phyloP scores from a whole-genome alignment of 2,113 vertebrate genomes.

The Petaurus breviceps region DNA sequence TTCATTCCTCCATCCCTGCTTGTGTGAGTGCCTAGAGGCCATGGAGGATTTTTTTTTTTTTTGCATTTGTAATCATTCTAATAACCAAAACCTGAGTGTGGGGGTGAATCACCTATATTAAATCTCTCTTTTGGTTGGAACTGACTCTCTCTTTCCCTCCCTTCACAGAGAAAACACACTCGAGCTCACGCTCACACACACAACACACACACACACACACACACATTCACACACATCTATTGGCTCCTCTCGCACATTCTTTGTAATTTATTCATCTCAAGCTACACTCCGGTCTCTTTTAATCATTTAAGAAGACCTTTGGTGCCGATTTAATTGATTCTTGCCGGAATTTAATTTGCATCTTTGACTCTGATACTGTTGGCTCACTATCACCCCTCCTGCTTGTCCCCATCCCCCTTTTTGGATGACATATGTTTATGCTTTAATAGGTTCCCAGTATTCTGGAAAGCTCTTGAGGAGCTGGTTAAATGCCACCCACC shows the following conservation, averaged over 20 bases:
- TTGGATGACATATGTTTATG: slow-evolving; percentile 67
- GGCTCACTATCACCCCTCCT: slow-evolving; percentile 35
- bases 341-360: slow-evolving; percentile 76
- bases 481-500: slow-evolving; percentile 9
- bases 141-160: not conserved
- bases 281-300: slow-evolving; percentile 70
- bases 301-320: slow-evolving; percentile 75
- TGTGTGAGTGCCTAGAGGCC: slow-evolving; percentile 43
- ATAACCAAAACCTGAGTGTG: slow-evolving; percentile 46
- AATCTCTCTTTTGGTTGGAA: slow-evolving; percentile 34
- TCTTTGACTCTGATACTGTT: slow-evolving; percentile 74
- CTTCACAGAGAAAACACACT: not conserved
- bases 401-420: slow-evolving; percentile 19
- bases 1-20: slow-evolving; percentile 29
- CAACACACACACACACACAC: not conserved
- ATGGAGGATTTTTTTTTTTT: slow-evolving; percentile 58
- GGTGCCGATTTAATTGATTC: slow-evolving; percentile 77
- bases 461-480: slow-evolving; percentile 62
- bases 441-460: slow-evolving; percentile 72
- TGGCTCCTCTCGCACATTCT: slow-evolving; percentile 60
- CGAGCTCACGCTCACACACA: too few species aligned
- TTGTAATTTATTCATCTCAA: slow-evolving; percentile 76
- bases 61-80: slow-evolving; percentile 68
- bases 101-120: slow-evolving; percentile 27
- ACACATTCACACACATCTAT: not conserved